Base-by-base conservation (phyloP, 2,113 vertebrate species). In the Corythornis cristatus region DNA sequence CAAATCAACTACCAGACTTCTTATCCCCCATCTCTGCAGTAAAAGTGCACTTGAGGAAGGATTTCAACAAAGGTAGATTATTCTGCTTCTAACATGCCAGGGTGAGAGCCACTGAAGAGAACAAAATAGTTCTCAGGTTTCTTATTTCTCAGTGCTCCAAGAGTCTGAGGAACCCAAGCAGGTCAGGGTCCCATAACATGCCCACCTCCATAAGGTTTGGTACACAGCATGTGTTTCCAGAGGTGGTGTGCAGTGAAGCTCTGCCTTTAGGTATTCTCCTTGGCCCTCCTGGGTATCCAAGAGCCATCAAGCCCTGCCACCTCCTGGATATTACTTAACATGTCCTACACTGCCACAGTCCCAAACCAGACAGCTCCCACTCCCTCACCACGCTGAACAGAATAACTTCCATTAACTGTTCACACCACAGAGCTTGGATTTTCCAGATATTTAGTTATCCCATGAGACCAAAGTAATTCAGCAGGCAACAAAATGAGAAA, bases 121-220 rank as follows among this genome's bases (percentile, higher is more conserved):
- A 51, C 12, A 37, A 51, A 40, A 28, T 15, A 19, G 35, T 31
- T 26, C 16, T 81, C 26, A n/a, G 5, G 26, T 66, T 65, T 73
- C 51, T 51, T 58, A 60, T 57, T 80, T 73, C 31, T 66, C 31
- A 58, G 21, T 45, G 26, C 40, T 13, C 31, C 28, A 19, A 56
- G 56, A 40, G 29, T 50, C 37, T 37, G n/a, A 88, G 21, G 60
- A 80, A 43, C 20, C 18, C 40, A 60, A 54, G 54, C 2, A 3
- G n/a, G 28, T 64, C 50, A 56, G 20, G 25, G n/a, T 67, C 51
- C 35, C 18, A 15, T 60, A n/a, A 53, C 43, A 9, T 67, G 46
- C 28, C 15, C 48, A 45, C 3, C 5, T 26, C 35, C 0, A 0
- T 7, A n/a, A 65, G 20, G 45, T 40, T 8, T 51, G 15, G 43